phyloP scores from a whole-genome alignment of 92 coral and sea anemone genomes.

The Diadumene lineata region DNA sequence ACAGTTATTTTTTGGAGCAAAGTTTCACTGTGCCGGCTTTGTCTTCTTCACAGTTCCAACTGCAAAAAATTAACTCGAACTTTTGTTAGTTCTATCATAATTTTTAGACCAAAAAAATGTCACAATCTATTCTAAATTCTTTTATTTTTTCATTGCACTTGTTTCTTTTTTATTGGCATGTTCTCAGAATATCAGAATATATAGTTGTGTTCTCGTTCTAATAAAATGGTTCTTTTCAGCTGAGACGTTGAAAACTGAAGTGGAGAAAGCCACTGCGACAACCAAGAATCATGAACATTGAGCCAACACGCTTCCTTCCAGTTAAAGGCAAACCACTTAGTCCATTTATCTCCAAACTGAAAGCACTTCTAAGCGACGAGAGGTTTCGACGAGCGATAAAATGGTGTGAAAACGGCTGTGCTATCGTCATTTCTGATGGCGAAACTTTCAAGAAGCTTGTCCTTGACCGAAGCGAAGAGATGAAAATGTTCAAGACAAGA shows the following conservation, averaged over 20 bases:
- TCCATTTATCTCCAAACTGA: slow-evolving; percentile 95
- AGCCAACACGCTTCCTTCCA: slow-evolving; percentile 43
- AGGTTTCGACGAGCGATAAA: slow-evolving; percentile 95
- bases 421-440: slow-evolving; percentile 96
- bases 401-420: slow-evolving; percentile 94
- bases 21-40: background rate
- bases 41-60: slow-evolving; percentile 15
- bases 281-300: slow-evolving; percentile 45
- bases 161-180: background rate
- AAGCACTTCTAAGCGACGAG: slow-evolving; percentile 88
- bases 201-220: slow-evolving; percentile 4
- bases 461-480: slow-evolving; percentile 95
- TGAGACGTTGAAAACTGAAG: background rate
- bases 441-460: slow-evolving; percentile 95
- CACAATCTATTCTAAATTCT: background rate
- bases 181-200: slow-evolving; percentile 18
- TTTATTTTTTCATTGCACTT: background rate
- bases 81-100: background rate
- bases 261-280: slow-evolving; percentile 16
- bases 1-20: background rate
- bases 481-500: slow-evolving; percentile 99
- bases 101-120: background rate
- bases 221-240: background rate
- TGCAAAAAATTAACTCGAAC: background rate
- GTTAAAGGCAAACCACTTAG: slow-evolving; percentile 93